Base-by-base conservation (phyloP, 2,888 invertebrate genomes). In the Hofmannophila pseudospretella region DNA sequence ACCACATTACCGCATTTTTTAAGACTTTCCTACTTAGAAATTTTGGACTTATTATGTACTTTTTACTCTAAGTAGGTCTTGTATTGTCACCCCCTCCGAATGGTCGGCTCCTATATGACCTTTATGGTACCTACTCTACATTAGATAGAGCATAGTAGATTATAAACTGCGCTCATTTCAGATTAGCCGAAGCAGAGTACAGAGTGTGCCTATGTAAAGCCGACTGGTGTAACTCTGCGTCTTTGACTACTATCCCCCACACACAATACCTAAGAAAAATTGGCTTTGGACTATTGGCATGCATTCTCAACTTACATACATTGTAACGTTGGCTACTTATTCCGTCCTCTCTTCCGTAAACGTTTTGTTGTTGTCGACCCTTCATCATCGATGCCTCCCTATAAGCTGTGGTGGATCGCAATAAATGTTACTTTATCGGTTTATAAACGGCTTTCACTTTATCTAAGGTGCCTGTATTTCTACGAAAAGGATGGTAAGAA, bases 401-500 rank as follows among this genome's bases (percentile, higher is more conserved):
- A 63, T 63, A 60, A 58, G 62, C 54, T 58, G 46, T 49, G 49
- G 58, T 67, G 58, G 63, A 71, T 72, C 58, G 71, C 73, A 76
- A 76, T 75, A 77, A 73, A 80, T 73, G 75, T 69, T 69, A 70
- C 70, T 76, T 75, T 79, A 77, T 78, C 69, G 70, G 69, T 72
- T 75, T 75, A 72, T 79, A 74, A 70, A 67, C 74, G 66, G 82
- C 82, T 85, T 85, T 85, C 85, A 82, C 84, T 84, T 79, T 74
- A 74, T 78, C 78, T 68, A 67, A 74, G 76, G 67, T 71, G 65
- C 68, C 69, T 80, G 64, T 81, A 74, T 80, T 80, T 86, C 85
- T 75, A 69, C 76, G 85, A 84, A 85, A 81, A 82, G 78, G 79
- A 77, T 72, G 70, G 79, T 71, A 84, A 85, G 81, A 84, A 86